Base-by-base conservation (phyloP, 2,888 invertebrate species). In the Rhingia campestris region DNA sequence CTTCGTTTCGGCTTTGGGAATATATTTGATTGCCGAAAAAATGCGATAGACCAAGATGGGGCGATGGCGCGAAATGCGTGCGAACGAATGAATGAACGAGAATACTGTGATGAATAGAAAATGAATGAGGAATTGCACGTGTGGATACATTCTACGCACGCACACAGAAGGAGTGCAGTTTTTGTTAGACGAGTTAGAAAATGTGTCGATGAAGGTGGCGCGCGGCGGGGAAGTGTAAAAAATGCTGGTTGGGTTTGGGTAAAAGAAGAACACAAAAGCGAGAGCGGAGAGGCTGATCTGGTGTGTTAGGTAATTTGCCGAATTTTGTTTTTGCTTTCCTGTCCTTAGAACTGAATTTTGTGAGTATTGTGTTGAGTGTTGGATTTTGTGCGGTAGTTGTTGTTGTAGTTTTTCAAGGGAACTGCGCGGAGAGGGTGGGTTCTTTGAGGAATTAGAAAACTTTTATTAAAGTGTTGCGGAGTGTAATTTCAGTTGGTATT, bases 51-150 rank as follows among this genome's bases (percentile, higher is more conserved):
- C 85, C 45, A 87, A 87, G 87, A 87, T 87, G 87, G 87, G 87
- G 86, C 86, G 86, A 87, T 87, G 87, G 87, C 86, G 87, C 86
- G 87, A 87, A 87, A 87, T 87, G 88, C 87, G 87, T 88, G 86
- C 81, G 87, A 87, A 86, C 86, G 86, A 87, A 87, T 86, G 82
- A 86, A 81, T 79, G 79, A 69, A 81, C 72, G 63, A 74, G 76
- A 80, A 80, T 80, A 75, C 53, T 86, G 72, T 63, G 66, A 81
- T 77, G 72, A 74, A 75, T 74, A 49, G 73, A 69, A 80, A 64
- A 75, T 12, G 73, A 73, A 82, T 80, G 74, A 73, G 74, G 67
- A 80, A 79, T 80, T 79, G 82, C 82, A 84, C 82, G 69, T 76
- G 69, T 69, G 61, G 77, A 77, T 69, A 74, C 73, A 79, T 79